Base-by-base conservation (phyloP, 2,888 invertebrate species). In the Spilosoma lubricipeda region DNA sequence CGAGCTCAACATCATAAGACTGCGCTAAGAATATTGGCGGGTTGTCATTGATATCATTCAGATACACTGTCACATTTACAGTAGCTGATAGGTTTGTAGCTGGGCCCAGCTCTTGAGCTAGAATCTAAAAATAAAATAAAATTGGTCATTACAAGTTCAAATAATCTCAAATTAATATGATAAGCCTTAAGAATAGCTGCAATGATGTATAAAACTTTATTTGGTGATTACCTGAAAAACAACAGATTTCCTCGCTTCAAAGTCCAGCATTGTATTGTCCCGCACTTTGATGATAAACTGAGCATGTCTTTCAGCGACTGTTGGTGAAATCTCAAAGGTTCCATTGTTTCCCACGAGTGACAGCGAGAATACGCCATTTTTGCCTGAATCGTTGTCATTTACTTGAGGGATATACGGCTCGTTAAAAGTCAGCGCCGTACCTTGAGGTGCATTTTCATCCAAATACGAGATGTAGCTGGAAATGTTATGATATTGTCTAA, bases 41-140 rank as follows among this genome's bases (percentile, higher is more conserved):
- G 91, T 99, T 98, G 90, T 99, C 99, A 88, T 99, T 99, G 15
- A 97, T 96, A 88, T 99, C 99, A 80, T 97, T 97, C 42, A 99
- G 93, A 86, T 98, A 97, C 20, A 99, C 98, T 2, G 97, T 97
- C 0, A 98, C 97, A 79, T 97, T 97, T 13, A 98, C 98, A 70
- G 96, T 96, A 7, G 97, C 96, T 71, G 98, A 97, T 70, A 98
- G 94, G 90, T 98, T 98, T 68, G 97, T 97, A 42, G 97, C 96
- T 81, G 97, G 97, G 64, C 97, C 98, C 59, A 98, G 95, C 91
- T 98, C 98, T 94, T 97, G 97, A 23, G 98, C 98, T 75, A 98
- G 93, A 86, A 98, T 97, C 97, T 98, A 93, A 65, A 96, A 96
- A 73, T 42, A 20, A 64, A 42, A 20, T 3, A 42, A 68, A 36